Conservation (phyloP, 2,797 vertebrate genomes). For the Thaleichthys pacificus region DNA sequence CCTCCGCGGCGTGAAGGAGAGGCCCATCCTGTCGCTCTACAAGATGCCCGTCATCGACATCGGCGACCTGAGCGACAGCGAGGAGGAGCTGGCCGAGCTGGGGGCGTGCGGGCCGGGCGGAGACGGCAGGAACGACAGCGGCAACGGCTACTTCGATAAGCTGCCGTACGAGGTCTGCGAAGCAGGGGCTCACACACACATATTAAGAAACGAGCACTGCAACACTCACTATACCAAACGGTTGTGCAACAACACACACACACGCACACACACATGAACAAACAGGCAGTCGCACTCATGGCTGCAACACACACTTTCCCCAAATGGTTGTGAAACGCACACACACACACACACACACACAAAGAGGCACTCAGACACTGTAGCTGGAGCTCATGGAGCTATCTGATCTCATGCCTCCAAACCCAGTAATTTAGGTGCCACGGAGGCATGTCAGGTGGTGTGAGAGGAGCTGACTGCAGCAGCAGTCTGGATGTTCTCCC, state of each 20-base stretch:
- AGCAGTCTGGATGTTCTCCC: constrained; percentile 45
- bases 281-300: too few species aligned
- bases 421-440: constrained; percentile 59
- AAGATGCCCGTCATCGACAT: constrained; percentile 90
- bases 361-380: constrained; percentile 20
- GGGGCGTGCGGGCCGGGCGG: constrained; percentile 76
- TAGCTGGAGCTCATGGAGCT: constrained; percentile 29
- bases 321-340: not conserved
- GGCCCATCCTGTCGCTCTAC: constrained; percentile 85
- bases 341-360: constrained; percentile 12
- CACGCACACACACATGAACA: not conserved
- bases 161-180: constrained; percentile 92
- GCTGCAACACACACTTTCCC: too few species aligned
- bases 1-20: constrained; percentile 89
- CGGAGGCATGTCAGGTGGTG: constrained; percentile 51
- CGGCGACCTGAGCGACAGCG: constrained; percentile 88
- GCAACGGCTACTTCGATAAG: constrained; percentile 95
- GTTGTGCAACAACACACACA: constrained; percentile 1
- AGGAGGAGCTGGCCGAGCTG: constrained; percentile 82
- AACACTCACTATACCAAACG: too few species aligned
- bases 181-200: not conserved
- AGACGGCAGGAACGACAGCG: constrained; percentile 77
- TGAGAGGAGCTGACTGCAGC: constrained; percentile 49
- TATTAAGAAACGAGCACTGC: not conserved
- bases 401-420: constrained; percentile 37